phyloP scores from a whole-genome alignment of 2,888 invertebrate species.

The Tetramorium bicarinatum region DNA sequence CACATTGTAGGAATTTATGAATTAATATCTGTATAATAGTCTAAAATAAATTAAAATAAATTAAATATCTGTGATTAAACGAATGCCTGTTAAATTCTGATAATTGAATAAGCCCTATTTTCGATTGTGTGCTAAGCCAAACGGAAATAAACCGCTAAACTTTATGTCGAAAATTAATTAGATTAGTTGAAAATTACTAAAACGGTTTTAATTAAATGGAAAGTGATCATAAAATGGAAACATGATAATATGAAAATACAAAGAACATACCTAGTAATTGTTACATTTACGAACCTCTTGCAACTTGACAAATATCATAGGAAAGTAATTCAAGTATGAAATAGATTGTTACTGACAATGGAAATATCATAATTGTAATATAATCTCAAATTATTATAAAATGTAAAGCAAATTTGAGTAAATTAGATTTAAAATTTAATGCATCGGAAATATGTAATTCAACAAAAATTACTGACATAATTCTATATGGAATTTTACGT shows the following conservation, averaged over 20 bases:
- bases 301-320: not conserved
- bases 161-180: conserved; percentile 60
- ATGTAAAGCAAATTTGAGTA: not conserved
- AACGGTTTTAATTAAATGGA: conserved; percentile 59
- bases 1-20: conserved; percentile 4
- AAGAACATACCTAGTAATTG: conserved; percentile 6
- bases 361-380: not conserved
- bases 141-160: conserved; percentile 58
- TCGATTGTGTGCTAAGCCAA: conserved; percentile 2
- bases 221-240: conserved; percentile 31
- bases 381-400: not conserved
- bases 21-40: conserved; percentile 16
- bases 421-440: not conserved
- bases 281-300: not conserved
- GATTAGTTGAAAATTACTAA: conserved; percentile 40
- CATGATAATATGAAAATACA: not conserved
- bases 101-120: conserved; percentile 51
- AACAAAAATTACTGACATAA: not conserved
- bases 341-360: not conserved
- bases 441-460: not conserved
- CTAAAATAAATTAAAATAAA: conserved; percentile 49
- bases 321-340: not conserved
- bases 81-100: conserved; percentile 54
- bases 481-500: not conserved
- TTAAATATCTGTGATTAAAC: conserved; percentile 38